Base-by-base conservation (phyloP, 2,797 vertebrate species). In the Aplochiton taeniatus region DNA sequence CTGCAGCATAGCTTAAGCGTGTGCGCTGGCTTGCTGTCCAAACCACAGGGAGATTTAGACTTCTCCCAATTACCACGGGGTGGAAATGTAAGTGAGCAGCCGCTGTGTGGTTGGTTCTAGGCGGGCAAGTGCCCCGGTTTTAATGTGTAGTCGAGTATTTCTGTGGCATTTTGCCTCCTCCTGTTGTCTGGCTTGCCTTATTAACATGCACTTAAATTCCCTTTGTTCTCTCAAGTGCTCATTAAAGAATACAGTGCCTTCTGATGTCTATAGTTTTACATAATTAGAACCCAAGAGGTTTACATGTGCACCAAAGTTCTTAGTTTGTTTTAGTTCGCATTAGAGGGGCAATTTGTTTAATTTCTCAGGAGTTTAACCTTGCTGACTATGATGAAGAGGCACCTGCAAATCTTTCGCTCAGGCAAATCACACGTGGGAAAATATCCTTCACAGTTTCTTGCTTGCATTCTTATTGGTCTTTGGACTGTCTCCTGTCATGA, bases 291-390 rank as follows among this genome's bases (percentile, higher is more conserved):
- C 91, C 92, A 89, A 87, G 91, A 92, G 91, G 87, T 73, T 90
- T 91, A 83, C 84, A 85, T 85, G 68, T 88, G 87, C 82, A 79
- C 87, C 86, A 90, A 91, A 92, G 91, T 90, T 91, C 87, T 91
- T 86, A 85, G 86, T 91, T 93, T 92, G 90, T 91, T 93, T 93
- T 91, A 92, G 87, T 91, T 86, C 64, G 89, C 86, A 91, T 93
- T 90, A 90, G 89, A 92, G 87, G 88, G 88, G 85, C 89, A 92
- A 93, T 93, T 93, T 93, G 91, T 92, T 91, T 93, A 90, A 93
- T 93, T 93, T 92, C 92, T 92, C 92, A 88, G 82, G 91, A 92
- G 92, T 92, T 91, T 92, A 92, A 91, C 88, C 88, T 92, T 90
- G 89, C 89, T 93, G 90, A 92, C 91, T 90, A 86, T 87, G 87